Conservation (phyloP, 2,888 invertebrate species). For the Limnephilus marmoratus region DNA sequence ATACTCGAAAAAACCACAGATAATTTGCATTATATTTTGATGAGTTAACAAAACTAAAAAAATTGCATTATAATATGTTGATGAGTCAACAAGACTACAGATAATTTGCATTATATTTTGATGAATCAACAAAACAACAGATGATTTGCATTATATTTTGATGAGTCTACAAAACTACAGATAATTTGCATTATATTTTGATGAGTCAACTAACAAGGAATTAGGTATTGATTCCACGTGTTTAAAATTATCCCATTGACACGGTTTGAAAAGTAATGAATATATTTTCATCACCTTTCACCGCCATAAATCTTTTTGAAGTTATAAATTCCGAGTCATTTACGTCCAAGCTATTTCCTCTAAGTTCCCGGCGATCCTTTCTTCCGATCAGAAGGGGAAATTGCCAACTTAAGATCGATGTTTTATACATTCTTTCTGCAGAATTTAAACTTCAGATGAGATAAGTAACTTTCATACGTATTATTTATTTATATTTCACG, state of each 20-base stretch:
- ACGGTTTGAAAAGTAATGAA: not conserved
- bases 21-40: not conserved
- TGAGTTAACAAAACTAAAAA: not conserved
- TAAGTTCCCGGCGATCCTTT: not conserved
- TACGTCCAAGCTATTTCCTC: conserved; percentile 15
- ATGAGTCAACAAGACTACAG: not conserved
- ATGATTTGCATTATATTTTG: not conserved
- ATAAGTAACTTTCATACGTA: too few species aligned
- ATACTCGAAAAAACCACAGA: too few species aligned
- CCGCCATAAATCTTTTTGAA: conserved; percentile 17
- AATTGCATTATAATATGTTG: not conserved
- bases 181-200: not conserved
- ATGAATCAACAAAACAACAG: not conserved
- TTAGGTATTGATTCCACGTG: not conserved
- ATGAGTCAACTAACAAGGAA: not conserved
- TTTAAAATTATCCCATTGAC: not conserved
- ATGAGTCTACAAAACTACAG: not conserved
- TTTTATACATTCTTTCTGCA: too few species aligned
- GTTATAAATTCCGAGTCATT: conserved; percentile 39
- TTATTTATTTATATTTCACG: too few species aligned
- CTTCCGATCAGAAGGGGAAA: too few species aligned
- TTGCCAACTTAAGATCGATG: too few species aligned
- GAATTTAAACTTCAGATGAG: too few species aligned
- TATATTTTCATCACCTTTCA: not conserved
- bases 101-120: not conserved